phyloP scores from a whole-genome alignment of 2,888 invertebrate species.

The Eupeodes luniger region DNA sequence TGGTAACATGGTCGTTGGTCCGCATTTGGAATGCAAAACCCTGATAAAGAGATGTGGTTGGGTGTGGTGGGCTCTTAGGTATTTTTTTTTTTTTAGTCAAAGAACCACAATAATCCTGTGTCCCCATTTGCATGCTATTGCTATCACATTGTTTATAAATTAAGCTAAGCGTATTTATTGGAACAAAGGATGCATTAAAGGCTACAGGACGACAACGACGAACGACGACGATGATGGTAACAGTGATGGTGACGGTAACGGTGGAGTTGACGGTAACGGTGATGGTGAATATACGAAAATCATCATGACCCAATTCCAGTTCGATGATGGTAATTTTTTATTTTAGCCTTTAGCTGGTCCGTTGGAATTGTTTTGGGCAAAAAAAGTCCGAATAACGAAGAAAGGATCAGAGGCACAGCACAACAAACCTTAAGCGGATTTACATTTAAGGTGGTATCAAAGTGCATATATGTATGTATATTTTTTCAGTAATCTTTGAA shows the following conservation, averaged over 20 bases:
- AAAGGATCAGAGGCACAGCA: not conserved
- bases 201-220: constrained; percentile 24
- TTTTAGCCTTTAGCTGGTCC: not conserved
- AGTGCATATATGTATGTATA: not conserved
- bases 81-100: not conserved
- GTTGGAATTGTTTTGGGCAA: not conserved
- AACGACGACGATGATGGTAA: not conserved
- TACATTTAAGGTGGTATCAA: constrained; percentile 1
- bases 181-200: constrained; percentile 69
- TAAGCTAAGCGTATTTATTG: constrained; percentile 40
- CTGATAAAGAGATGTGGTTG: constrained; percentile 58
- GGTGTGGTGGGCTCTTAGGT: not conserved
- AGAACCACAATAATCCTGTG: constrained; percentile 65
- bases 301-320: constrained; percentile 69
- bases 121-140: constrained; percentile 71
- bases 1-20: constrained; percentile 27
- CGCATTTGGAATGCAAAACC: constrained; percentile 52
- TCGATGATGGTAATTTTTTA: constrained; percentile 48
- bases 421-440: constrained; percentile 51
- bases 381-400: constrained; percentile 4
- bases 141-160: constrained; percentile 73
- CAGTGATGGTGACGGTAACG: not conserved
- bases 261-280: not conserved
- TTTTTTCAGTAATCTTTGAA: constrained; percentile 21
- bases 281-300: constrained; percentile 6